Evolutionary conservation across 2,888 invertebrate species (phyloP), one percentile per base, ranked within the genome.

Genomic region (Coleophora flavipennella): DNA sequence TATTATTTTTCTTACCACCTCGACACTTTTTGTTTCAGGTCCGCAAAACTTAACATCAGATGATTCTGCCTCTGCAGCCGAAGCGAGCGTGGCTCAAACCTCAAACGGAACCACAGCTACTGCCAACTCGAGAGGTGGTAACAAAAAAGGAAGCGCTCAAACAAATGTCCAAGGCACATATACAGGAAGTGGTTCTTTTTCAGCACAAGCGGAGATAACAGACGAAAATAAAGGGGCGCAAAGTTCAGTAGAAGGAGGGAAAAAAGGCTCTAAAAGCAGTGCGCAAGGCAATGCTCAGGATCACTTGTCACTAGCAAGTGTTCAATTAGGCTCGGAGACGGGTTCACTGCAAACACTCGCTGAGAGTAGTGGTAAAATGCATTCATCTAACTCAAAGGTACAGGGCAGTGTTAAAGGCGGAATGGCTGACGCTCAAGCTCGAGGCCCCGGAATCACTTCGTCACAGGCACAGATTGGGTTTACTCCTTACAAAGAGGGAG

Each of bases 391-490:
- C 62, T 89, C 90, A 3, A 90, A 92, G 83, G 92, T 94, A 0
- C 91, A 93, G 76, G 94, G 93, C 2, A 91, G 92, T 46, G 87
- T 90, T 26, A 92, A 91, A 69, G 94, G 95, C 12, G 94, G 94
- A 3, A 87, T 93, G 84, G 93, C 94, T 1, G 94, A 94, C 65
- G 92, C 94, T 1, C 94, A 94, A 79, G 92, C 94, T 0, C 90
- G 90, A 56, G 94, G 94, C 0, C 91, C 92, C 2, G 94, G 94
- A 3, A 92, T 91, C 55, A 94, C 94, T 1, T 93, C 93, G 0
- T 94, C 94, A 27, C 94, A 95, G 78, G 94, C 95, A 2, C 94
- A 95, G 76, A 94, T 95, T 44, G 94, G 94, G 1, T 94, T 95
- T 60, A 89, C 90, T 38, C 94, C 94, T 0, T 89, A 89, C 51